These are phyloP conservation scores for Poecile montanus DNA, from an alignment of 2,797 vertebrate species.

Conservation along the genomic window DNA sequence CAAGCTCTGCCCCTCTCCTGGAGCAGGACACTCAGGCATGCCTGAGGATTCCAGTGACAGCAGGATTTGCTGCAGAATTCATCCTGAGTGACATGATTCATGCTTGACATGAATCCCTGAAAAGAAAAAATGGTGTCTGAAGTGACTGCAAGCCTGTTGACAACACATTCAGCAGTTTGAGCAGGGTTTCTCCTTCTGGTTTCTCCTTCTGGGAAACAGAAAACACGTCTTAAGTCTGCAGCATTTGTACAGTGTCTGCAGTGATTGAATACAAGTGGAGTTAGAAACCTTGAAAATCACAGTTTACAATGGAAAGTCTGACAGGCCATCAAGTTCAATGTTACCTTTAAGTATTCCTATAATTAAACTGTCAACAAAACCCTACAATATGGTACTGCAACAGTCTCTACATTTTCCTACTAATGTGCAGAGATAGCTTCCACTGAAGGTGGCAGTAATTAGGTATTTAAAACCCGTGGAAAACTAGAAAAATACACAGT, in stretches of 20 bases:
- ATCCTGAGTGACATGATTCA: neutral
- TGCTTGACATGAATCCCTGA: neutral
- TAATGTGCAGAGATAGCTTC: slow-evolving; percentile 9
- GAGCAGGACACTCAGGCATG: neutral
- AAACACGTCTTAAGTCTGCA: slow-evolving; percentile 1
- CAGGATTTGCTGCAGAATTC: neutral
- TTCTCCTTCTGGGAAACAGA: slow-evolving; percentile 13
- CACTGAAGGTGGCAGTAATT: neutral
- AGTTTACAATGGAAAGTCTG: slow-evolving; percentile 23
- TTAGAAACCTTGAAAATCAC: slow-evolving; percentile 2
- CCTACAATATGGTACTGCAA: neutral
- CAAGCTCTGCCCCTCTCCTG: neutral
- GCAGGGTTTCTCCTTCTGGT: neutral
- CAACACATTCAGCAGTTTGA: neutral
- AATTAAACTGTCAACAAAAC: slow-evolving; percentile 49
- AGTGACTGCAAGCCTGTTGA: slow-evolving; percentile 1
- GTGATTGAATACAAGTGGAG: neutral
- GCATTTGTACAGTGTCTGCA: neutral
- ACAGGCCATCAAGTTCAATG: neutral
- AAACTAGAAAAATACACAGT: neutral
- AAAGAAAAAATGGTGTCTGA: neutral
- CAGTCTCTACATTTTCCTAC: slow-evolving; percentile 15
- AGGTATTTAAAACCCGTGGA: neutral
- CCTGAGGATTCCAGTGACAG: neutral
- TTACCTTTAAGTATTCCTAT: neutral